These are phyloP conservation scores for Rhagoletis zephyria DNA, from an alignment of 1,140 invertebrate species.

Conservation along the genomic window DNA sequence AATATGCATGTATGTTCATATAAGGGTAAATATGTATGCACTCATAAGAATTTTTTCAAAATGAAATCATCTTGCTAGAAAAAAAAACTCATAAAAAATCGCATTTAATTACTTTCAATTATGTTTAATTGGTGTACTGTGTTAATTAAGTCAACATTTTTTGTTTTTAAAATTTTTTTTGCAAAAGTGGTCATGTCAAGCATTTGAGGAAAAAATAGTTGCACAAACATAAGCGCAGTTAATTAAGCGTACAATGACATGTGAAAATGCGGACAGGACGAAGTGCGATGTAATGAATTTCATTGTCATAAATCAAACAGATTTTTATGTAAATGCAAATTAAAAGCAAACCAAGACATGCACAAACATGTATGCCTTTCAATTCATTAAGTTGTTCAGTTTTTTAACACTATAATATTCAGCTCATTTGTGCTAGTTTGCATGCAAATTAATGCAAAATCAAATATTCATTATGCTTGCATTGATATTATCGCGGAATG, in stretches of 20 bases:
- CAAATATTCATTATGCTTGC: slow-evolving; percentile 10
- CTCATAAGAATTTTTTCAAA: background rate
- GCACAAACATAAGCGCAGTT: slow-evolving; percentile 21
- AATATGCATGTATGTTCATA: background rate
- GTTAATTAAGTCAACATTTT: slow-evolving; percentile 40
- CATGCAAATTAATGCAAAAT: slow-evolving; percentile 25
- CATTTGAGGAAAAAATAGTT: slow-evolving; percentile 18
- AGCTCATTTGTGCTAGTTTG: background rate
- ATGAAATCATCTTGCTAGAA: slow-evolving; percentile 26
- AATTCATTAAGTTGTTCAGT: background rate
- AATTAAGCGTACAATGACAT: slow-evolving; percentile 26
- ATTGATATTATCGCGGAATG: slow-evolving; percentile 19
- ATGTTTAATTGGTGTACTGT: slow-evolving; percentile 48
- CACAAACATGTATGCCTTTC: background rate
- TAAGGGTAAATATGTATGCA: background rate
- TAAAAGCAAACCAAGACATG: background rate
- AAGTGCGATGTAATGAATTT: slow-evolving; percentile 31
- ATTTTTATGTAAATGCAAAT: background rate
- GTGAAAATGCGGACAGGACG: background rate
- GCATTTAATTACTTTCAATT: slow-evolving; percentile 49
- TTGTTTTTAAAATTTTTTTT: background rate
- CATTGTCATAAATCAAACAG: slow-evolving; percentile 31
- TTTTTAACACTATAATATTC: background rate
- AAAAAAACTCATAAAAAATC: background rate
- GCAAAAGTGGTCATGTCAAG: slow-evolving; percentile 9